Percentiles rank a stretch among this genome's conserved stretches.
phyloP scores from a whole-genome alignment of 2,797 vertebrate genomes.

The Megalops cyprinoides region DNA sequence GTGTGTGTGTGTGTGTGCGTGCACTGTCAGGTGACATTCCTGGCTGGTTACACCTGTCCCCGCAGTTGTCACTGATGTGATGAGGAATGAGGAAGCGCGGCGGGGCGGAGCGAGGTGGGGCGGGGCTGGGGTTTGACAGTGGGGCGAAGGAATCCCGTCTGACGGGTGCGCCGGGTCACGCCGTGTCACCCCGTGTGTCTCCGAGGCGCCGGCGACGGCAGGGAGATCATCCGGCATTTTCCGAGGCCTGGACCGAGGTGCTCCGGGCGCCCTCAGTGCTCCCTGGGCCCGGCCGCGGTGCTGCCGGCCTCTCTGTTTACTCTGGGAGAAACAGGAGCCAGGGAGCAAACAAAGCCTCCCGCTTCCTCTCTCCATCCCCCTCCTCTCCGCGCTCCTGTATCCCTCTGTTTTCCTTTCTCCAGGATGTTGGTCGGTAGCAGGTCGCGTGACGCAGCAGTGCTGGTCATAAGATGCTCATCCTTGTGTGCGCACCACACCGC shows the following conservation, averaged over 20 bases:
- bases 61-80: slow-evolving; percentile 55
- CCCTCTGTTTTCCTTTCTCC: slow-evolving; percentile 46
- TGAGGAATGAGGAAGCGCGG: slow-evolving; percentile 84
- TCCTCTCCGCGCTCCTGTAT: not conserved
- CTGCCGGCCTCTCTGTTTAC: not conserved
- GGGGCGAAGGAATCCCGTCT: slow-evolving; percentile 71
- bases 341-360: not conserved
- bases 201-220: slow-evolving; percentile 36
- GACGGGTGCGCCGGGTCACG: slow-evolving; percentile 55
- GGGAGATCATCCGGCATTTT: slow-evolving; percentile 24
- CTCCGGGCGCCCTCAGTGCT: not conserved
- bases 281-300: not conserved
- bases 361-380: not conserved
- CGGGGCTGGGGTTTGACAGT: slow-evolving; percentile 57
- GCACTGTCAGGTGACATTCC: slow-evolving; percentile 30
- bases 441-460: slow-evolving; percentile 61
- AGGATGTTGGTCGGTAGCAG: slow-evolving; percentile 66
- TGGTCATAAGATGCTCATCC: slow-evolving; percentile 75
- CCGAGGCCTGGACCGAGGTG: not conserved
- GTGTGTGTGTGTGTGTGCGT: slow-evolving; percentile 17
- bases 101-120: slow-evolving; percentile 34
- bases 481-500: slow-evolving; percentile 57
- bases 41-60: slow-evolving; percentile 57
- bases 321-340: not conserved
- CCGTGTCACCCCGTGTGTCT: slow-evolving; percentile 38